Conservation (phyloP, 2,888 invertebrate genomes). For the Drosophila buzzatii region DNA sequence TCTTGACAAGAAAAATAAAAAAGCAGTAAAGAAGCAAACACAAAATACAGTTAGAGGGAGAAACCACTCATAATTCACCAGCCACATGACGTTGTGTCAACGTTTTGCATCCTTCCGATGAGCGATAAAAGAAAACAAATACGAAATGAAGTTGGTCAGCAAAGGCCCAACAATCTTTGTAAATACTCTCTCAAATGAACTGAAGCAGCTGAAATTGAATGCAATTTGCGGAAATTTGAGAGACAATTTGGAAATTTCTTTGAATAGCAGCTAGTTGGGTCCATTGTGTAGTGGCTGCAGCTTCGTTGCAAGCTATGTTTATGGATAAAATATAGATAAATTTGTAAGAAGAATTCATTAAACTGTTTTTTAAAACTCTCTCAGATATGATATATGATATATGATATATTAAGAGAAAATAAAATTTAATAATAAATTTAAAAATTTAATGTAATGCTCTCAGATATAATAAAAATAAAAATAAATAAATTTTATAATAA, state of each 20-base stretch:
- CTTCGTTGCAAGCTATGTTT: background rate
- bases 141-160: slow-evolving; percentile 1
- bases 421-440: too few species aligned
- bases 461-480: too few species aligned
- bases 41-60: background rate
- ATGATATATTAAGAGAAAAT: too few species aligned
- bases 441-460: too few species aligned
- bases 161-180: background rate
- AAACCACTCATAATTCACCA: slow-evolving; percentile 72
- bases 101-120: slow-evolving; percentile 70
- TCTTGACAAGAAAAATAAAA: slow-evolving; percentile 18
- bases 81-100: slow-evolving; percentile 73
- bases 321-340: too few species aligned
- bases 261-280: background rate
- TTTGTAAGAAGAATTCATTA: too few species aligned
- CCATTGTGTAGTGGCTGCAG: background rate
- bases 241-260: background rate
- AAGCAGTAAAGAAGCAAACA: background rate
- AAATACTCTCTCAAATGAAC: slow-evolving; percentile 23
- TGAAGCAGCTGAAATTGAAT: background rate
- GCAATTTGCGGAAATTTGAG: too few species aligned
- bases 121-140: slow-evolving; percentile 38
- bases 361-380: too few species aligned
- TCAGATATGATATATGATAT: too few species aligned
- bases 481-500: too few species aligned